Evolutionary conservation across 2,797 vertebrate species (phyloP), one percentile per base, ranked within the genome.

Genomic region (Esox lucius): DNA sequence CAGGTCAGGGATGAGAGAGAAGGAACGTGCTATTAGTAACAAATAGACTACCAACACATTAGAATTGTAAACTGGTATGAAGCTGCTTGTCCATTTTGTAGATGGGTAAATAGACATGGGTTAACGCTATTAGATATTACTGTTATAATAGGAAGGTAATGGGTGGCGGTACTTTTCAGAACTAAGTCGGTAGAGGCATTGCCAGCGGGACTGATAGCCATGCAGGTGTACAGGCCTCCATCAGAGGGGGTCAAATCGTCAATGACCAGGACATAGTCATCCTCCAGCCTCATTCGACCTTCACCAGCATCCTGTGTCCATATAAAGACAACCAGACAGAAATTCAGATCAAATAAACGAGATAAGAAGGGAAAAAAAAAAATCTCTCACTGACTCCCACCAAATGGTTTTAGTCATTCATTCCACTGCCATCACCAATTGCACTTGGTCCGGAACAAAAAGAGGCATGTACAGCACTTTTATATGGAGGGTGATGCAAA

Each of bases 181-280:
- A 73, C 83, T 35, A 94, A 83, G 28, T 92, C 90, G 81, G 89
- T 78, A 2, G 89, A 92, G 73, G 85, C 87, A 75, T 91, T 93
- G 75, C 90, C 90, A 56, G 73, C 82, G 0, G 6, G 0, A 74
- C 89, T 90, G 75, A 84, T 81, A 67, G 92, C 94, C 81, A 91
- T 88, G 85, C 94, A 95, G 80, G 90, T 92, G 84, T 94, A 95
- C 28, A 91, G 39, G 16, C 93, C 94, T 1, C 94, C 93, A 89
- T 94, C 93, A 80, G 92, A 92, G 81, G 94, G 88, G 83, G 78
- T 35, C 16, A 94, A 71, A 0, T 90, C 80, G 33, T 89, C 68
- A 73, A 95, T 85, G n/a, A 81, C n/a, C 81, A 95, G 73, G 24
- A 75, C 66, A 1, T 76, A 74, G 67, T 85, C 87, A 6, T 84